These are phyloP conservation scores for Rhingia campestris DNA, from an alignment of 2,888 invertebrate species.

Conservation along the genomic window DNA sequence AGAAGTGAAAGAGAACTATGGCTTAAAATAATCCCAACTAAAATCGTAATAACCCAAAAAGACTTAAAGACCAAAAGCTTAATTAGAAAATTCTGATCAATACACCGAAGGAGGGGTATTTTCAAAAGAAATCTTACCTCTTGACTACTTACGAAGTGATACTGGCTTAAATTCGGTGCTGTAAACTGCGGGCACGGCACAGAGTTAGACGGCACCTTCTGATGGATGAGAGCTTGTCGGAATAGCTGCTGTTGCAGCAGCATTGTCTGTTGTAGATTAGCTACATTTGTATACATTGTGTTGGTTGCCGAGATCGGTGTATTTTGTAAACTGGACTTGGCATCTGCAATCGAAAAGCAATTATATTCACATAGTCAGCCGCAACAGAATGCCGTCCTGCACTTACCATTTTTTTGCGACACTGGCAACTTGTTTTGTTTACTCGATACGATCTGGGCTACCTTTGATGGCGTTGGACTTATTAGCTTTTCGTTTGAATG, in stretches of 20 bases:
- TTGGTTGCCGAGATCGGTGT: constrained; percentile 82
- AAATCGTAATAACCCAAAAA: no score
- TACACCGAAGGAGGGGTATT: no score
- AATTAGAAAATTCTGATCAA: no score
- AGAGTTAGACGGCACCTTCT: constrained; percentile 68
- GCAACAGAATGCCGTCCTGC: background rate
- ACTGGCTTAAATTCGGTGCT: constrained; percentile 85
- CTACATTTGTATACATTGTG: constrained; percentile 88
- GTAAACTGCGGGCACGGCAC: constrained; percentile 82
- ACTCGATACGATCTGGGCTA: constrained; percentile 18
- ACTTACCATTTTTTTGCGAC: constrained; percentile 40
- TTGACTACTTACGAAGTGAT: constrained; percentile 85
- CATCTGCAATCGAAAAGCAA: background rate
- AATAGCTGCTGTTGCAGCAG: constrained; percentile 87
- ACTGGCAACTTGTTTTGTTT: constrained; percentile 40
- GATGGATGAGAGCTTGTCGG: constrained; percentile 83
- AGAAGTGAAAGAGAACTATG: no score
- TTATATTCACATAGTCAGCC: background rate
- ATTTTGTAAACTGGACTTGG: constrained; percentile 27
- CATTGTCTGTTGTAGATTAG: constrained; percentile 88
- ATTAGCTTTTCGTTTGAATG: constrained; percentile 50
- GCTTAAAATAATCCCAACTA: no score
- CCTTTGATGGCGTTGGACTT: constrained; percentile 59
- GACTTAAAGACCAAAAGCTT: no score
- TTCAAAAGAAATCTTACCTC: constrained; percentile 80